phyloP scores from a whole-genome alignment of 2,888 invertebrate species.

The Abrostola tripartita region DNA sequence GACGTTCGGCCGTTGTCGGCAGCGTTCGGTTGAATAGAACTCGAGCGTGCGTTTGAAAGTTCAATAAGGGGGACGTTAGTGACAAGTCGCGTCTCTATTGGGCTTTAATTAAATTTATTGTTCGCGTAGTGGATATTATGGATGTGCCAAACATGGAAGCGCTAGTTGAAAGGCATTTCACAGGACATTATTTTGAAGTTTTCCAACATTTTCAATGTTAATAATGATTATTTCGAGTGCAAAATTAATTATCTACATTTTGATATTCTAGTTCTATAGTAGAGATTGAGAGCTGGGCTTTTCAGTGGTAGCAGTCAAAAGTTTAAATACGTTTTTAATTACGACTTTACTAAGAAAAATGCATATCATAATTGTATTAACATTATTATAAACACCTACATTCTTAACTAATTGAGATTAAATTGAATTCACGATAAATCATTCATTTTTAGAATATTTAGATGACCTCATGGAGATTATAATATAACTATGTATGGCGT shows the following conservation, averaged over 20 bases:
- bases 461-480: neutral
- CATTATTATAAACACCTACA: too few relatives aligned
- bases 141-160: slow-evolving; percentile 25
- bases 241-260: too few relatives aligned
- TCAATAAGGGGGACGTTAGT: slow-evolving; percentile 63
- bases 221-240: too few relatives aligned
- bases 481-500: neutral
- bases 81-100: slow-evolving; percentile 58
- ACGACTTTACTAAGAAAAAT: too few relatives aligned
- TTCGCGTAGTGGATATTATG: slow-evolving; percentile 40
- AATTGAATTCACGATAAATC: too few relatives aligned
- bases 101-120: slow-evolving; percentile 72
- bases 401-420: too few relatives aligned
- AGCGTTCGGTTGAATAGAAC: slow-evolving; percentile 51
- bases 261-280: too few relatives aligned
- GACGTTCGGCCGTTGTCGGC: slow-evolving; percentile 58
- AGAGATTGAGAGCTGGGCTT: too few relatives aligned
- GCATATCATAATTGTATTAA: too few relatives aligned
- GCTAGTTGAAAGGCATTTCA: slow-evolving; percentile 3
- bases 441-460: too few relatives aligned
- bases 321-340: too few relatives aligned
- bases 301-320: too few relatives aligned
- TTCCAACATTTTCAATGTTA: neutral
- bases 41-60: slow-evolving; percentile 65
- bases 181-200: neutral